A percentile compares a stretch with the other conserved stretches of the same genome.
phyloP scores from a whole-genome alignment of 2,113 vertebrate species.

The Saccopteryx leptura region DNA sequence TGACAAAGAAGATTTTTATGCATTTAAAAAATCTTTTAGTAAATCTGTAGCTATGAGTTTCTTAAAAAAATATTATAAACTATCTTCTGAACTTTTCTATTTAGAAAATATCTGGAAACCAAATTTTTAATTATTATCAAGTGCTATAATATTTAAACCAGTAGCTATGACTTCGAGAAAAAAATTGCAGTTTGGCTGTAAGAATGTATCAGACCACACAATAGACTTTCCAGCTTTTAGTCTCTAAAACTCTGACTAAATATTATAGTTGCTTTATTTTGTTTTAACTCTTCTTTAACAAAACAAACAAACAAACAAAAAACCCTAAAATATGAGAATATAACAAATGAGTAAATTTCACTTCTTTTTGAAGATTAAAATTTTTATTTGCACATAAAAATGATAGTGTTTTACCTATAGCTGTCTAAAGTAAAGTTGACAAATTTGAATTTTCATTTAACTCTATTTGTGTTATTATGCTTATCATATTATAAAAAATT shows the following conservation, averaged over 20 bases:
- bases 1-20: background rate
- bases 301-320: background rate
- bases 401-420: background rate
- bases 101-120: slow-evolving; percentile 9
- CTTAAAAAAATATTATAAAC: background rate
- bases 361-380: background rate
- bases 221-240: background rate
- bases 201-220: background rate
- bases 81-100: background rate
- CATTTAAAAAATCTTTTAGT: background rate
- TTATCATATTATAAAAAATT: background rate
- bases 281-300: background rate
- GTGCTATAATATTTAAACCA: background rate
- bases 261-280: slow-evolving; percentile 35
- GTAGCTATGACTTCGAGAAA: background rate
- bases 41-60: background rate
- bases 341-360: background rate
- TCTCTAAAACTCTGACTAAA: background rate
- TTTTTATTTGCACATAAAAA: background rate
- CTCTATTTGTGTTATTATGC: background rate
- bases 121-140: background rate
- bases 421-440: background rate
- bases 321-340: background rate
- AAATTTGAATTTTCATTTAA: background rate
- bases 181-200: background rate